Percentiles rank a stretch among this genome's conserved stretches.
phyloP scores from a whole-genome alignment of 2,888 invertebrate genomes.

The Netelia fuscicornis region DNA sequence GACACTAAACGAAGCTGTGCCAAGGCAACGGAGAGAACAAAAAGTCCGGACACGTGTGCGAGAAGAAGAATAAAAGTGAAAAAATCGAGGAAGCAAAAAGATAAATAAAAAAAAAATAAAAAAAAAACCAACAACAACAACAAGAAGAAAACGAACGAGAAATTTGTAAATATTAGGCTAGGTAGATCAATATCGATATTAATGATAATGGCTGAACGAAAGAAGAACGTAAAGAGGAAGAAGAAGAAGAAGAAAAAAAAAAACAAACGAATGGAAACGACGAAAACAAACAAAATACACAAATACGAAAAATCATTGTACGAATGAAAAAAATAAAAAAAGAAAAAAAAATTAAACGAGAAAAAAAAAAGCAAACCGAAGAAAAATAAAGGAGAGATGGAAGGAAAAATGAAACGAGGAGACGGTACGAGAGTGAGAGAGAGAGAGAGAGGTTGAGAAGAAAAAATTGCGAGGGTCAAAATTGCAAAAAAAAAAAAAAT shows the following conservation, averaged over 20 bases:
- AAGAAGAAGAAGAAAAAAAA: slow-evolving; percentile 20
- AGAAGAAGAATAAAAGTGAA: slow-evolving; percentile 1
- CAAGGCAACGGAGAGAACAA: slow-evolving; percentile 66
- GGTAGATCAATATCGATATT: slow-evolving; percentile 83
- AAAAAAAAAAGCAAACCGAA: slow-evolving; percentile 34
- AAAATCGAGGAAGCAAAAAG: no score
- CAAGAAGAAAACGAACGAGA: slow-evolving; percentile 13
- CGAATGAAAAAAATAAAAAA: slow-evolving; percentile 21
- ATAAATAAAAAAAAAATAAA: slow-evolving; percentile 62
- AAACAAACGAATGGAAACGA: slow-evolving; percentile 15
- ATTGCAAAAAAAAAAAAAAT: neutral
- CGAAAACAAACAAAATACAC: no score
- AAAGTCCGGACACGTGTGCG: slow-evolving; percentile 35
- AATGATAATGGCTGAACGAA: slow-evolving; percentile 72
- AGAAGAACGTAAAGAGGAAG: slow-evolving; percentile 69
- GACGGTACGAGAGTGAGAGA: slow-evolving; percentile 45
- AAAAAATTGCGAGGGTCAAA: neutral
- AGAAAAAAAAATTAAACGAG: slow-evolving; percentile 19
- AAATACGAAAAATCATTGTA: slow-evolving; percentile 23
- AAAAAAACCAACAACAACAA: slow-evolving; percentile 21
- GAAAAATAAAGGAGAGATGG: slow-evolving; percentile 3
- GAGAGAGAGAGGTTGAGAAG: neutral
- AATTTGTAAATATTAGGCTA: slow-evolving; percentile 83
- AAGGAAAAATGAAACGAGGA: slow-evolving; percentile 26
- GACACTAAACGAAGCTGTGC: slow-evolving; percentile 58